Evolutionary conservation across 1,140 invertebrate genomes (phyloP).

Genomic region (Drosophila ironensis): DNA sequence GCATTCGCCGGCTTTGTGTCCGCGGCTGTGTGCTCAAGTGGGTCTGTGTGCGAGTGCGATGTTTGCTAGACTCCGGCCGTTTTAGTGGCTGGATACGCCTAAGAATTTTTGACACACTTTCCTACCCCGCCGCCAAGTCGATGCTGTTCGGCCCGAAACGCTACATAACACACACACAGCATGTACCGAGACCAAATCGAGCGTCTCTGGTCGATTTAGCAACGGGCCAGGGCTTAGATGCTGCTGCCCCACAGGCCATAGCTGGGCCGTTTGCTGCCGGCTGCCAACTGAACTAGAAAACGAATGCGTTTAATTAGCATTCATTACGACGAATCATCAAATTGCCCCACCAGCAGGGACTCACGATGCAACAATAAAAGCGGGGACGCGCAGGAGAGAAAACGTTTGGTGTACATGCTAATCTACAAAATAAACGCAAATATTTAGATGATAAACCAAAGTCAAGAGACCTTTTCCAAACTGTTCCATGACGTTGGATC

Average conservation of each 20-base stretch:
- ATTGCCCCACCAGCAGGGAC: conserved; percentile 45
- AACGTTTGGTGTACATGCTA: conserved; percentile 67
- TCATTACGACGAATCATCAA: conserved; percentile 80
- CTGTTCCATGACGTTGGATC: conserved; percentile 66
- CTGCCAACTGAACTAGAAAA: conserved; percentile 77
- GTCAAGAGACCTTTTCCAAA: conserved; percentile 56
- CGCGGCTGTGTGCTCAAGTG: conserved; percentile 5
- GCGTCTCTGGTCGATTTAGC: conserved; percentile 30
- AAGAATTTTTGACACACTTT: conserved; percentile 75
- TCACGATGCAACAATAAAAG: conserved; percentile 68
- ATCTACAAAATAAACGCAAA: conserved; percentile 74
- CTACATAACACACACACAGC: neutral
- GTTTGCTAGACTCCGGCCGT: conserved; percentile 32
- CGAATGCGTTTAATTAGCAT: conserved; percentile 81
- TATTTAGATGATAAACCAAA: conserved; percentile 63
- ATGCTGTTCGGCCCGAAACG: conserved; percentile 33
- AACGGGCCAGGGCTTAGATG: conserved; percentile 11
- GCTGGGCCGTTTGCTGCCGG: conserved; percentile 32
- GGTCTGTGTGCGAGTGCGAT: conserved; percentile 9
- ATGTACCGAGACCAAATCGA: conserved; percentile 10
- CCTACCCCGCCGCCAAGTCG: conserved; percentile 36
- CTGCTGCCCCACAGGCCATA: conserved; percentile 26
- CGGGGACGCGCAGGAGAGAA: conserved; percentile 24
- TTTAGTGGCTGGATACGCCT: conserved; percentile 59
- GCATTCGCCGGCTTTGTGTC: conserved; percentile 3